Percentiles rank a stretch among this genome's conserved stretches.
These are phyloP conservation scores for Eueides isabella DNA, from an alignment of 1,140 invertebrate genomes.

Conservation along the genomic window DNA sequence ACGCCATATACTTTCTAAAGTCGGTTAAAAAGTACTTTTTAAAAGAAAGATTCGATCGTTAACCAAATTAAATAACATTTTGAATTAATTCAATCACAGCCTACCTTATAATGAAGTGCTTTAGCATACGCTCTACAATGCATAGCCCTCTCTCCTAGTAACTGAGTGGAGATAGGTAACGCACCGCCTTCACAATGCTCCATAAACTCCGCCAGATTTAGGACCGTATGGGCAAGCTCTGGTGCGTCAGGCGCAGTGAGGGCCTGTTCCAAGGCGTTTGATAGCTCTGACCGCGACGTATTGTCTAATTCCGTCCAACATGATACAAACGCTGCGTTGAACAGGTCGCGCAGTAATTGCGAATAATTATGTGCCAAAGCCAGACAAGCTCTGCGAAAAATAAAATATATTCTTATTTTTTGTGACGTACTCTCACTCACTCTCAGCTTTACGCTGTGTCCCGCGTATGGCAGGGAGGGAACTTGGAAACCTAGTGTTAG, in stretches of 20 bases:
- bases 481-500: too few relatives aligned
- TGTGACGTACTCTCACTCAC: too few relatives aligned
- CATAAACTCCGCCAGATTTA: slow-evolving; percentile 99
- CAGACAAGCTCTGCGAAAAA: slow-evolving; percentile 88
- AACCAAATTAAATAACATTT: neutral
- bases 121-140: slow-evolving; percentile 95
- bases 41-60: too few relatives aligned
- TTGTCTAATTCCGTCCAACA: slow-evolving; percentile 98
- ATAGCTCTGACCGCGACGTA: slow-evolving; percentile 92
- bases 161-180: slow-evolving; percentile 92
- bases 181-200: slow-evolving; percentile 99
- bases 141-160: slow-evolving; percentile 92
- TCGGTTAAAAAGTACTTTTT: too few relatives aligned
- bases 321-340: slow-evolving; percentile 99
- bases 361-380: slow-evolving; percentile 97
- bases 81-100: neutral
- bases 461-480: too few relatives aligned
- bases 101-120: slow-evolving; percentile 96
- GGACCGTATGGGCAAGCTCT: slow-evolving; percentile 98
- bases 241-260: slow-evolving; percentile 96
- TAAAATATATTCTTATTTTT: too few relatives aligned
- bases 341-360: slow-evolving; percentile 96
- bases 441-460: too few relatives aligned
- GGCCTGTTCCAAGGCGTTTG: slow-evolving; percentile 94
- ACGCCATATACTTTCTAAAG: too few relatives aligned